Percentiles rank a stretch among this genome's conserved stretches.
Conservation (phyloP, 2,113 vertebrate genomes). For the Misgurnus mizolepis region DNA sequence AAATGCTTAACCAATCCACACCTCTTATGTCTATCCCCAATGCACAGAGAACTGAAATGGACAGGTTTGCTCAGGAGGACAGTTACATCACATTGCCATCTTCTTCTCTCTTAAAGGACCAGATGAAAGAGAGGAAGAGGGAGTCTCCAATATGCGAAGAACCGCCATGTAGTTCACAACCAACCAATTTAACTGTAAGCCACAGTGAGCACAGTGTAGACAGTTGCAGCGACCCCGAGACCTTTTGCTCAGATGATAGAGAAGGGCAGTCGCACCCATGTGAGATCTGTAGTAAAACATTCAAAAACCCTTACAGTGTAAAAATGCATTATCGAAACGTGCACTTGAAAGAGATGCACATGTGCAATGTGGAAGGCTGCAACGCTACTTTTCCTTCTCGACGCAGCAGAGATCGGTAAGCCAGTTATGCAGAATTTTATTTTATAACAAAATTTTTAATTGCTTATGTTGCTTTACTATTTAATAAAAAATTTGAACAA, state of each 20-base stretch:
- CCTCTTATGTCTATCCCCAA: no score
- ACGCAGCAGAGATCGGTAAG: conserved; percentile 97
- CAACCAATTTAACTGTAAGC: conserved; percentile 59
- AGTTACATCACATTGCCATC: conserved; percentile 52
- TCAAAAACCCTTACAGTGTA: conserved; percentile 91
- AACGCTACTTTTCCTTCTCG: conserved; percentile 89
- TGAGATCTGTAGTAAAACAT: conserved; percentile 91
- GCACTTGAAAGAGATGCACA: conserved; percentile 89
- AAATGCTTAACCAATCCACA: not conserved
- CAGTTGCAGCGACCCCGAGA: conserved; percentile 65
- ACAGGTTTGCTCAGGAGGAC: conserved; percentile 39
- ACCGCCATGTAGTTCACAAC: conserved; percentile 8
- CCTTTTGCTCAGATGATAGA: conserved; percentile 67
- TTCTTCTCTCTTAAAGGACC: conserved; percentile 56
- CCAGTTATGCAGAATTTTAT: not conserved
- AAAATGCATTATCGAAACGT: conserved; percentile 93
- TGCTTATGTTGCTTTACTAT: no score
- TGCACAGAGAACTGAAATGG: not conserved
- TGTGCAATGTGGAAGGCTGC: conserved; percentile 90
- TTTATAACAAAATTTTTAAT: no score
- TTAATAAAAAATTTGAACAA: no score
- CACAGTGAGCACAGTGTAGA: conserved; percentile 66
- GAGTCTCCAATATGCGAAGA: conserved; percentile 9
- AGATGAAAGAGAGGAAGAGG: conserved; percentile 49
- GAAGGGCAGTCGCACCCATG: conserved; percentile 84